Evolutionary conservation across 2,797 vertebrate species (phyloP).

Genomic region (Fistularia commersonii): DNA sequence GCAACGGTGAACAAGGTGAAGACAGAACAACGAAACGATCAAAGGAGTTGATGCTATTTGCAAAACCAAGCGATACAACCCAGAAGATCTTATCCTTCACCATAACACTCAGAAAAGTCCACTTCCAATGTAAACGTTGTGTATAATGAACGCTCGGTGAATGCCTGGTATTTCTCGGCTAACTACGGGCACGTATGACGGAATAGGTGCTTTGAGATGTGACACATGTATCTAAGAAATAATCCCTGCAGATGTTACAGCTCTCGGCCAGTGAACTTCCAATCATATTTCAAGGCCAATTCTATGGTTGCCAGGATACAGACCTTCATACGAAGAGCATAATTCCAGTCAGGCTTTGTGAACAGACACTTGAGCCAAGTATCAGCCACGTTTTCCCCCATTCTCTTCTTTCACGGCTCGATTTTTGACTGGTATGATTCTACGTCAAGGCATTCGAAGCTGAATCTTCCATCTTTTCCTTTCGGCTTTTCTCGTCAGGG

Average conservation of each 20-base stretch:
- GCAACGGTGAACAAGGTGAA: too few species aligned
- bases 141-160: not conserved
- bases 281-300: slow-evolving; percentile 39
- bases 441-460: too few species aligned
- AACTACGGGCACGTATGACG: slow-evolving; percentile 15
- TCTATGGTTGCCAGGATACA: slow-evolving; percentile 54
- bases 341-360: slow-evolving; percentile 26
- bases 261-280: slow-evolving; percentile 38
- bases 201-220: slow-evolving; percentile 27
- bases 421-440: not conserved
- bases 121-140: not conserved
- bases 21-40: too few species aligned
- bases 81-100: not conserved
- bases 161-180: not conserved
- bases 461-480: too few species aligned
- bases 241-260: slow-evolving; percentile 31
- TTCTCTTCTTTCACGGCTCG: not conserved
- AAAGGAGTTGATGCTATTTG: too few species aligned
- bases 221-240: slow-evolving; percentile 48
- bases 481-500: too few species aligned
- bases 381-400: not conserved
- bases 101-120: not conserved
- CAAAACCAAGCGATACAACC: too few species aligned
- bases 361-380: slow-evolving; percentile 19
- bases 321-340: slow-evolving; percentile 28